Evolutionary conservation across 2,797 vertebrate genomes (phyloP), one percentile per base, ranked within the genome.

Genomic region (Perodicticus potto): DNA sequence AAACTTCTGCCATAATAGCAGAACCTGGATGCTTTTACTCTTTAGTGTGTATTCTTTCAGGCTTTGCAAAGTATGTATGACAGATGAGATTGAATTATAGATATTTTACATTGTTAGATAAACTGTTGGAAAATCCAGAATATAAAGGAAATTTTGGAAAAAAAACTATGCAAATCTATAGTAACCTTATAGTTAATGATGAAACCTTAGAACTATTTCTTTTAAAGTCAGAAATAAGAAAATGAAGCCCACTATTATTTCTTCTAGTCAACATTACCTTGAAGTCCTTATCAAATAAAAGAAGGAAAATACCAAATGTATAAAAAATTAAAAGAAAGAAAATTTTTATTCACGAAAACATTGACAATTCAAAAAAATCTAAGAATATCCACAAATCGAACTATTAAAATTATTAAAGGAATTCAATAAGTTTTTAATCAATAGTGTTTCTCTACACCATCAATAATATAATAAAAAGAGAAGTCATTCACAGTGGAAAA

Each of bases 61-160:
- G 37, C 34, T 53, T 72, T 72, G 14, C n/a, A 53, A 61, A 73
- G 6, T 82, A 43, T 63, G 10, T 73, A 27, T 40, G 45, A 65
- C 55, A 92, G 57, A 13, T 73, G 49, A 89, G 73, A 40, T 27
- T 74, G 76, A 87, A 95, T 59, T 72, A 72, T 53, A 45, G 81
- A 49, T 40, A 27, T 65, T 34, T 29, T 53, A 25, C 53, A 67
- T 78, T 67, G 43, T 55, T 34, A 57, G 20, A 65, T 53, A 78
- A 67, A 67, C 6, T 53, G 7, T 34, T 5, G n/a, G 43, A 4
- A 82, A 82, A 61, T 29, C 61, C 16, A 59, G 34, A 61, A 37
- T 57, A 57, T n/a, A 70, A 90, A 1, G 37, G 57, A 32, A 40
- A 9, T 59, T 40, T 27, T 10, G 8, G 27, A 19, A 11, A 57